Conservation (phyloP, 2,888 invertebrate genomes). For the Alitta virens region DNA sequence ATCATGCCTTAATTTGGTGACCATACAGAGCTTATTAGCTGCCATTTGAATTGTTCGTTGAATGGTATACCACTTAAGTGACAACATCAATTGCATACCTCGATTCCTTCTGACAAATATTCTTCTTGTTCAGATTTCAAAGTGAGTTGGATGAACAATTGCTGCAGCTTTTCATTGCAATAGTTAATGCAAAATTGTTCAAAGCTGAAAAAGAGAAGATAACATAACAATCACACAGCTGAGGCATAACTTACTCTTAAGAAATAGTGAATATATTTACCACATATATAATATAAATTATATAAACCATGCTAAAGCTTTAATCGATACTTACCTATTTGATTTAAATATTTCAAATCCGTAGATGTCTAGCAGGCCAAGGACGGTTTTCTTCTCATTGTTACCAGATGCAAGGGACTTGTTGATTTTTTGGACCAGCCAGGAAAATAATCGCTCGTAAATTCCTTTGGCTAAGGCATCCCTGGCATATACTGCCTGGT, state of each 20-base stretch:
- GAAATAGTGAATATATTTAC: too few relatives aligned
- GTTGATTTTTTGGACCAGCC: slow-evolving; percentile 82
- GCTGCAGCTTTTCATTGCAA: slow-evolving; percentile 93
- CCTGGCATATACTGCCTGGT: slow-evolving; percentile 77
- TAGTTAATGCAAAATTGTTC: slow-evolving; percentile 90
- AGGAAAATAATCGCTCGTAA: slow-evolving; percentile 86
- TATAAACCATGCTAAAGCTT: not conserved
- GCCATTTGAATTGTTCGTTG: too few relatives aligned
- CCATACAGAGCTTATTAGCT: too few relatives aligned
- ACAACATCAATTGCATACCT: slow-evolving; percentile 55
- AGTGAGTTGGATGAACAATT: slow-evolving; percentile 85
- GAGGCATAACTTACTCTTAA: too few relatives aligned
- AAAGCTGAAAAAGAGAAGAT: slow-evolving; percentile 38
- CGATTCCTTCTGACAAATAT: slow-evolving; percentile 84
- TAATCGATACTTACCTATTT: slow-evolving; percentile 66
- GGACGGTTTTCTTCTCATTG: slow-evolving; percentile 61
- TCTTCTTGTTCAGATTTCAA: slow-evolving; percentile 90
- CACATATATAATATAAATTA: not conserved
- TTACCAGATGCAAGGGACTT: slow-evolving; percentile 35
- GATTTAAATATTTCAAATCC: slow-evolving; percentile 90
- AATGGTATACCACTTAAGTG: too few relatives aligned
- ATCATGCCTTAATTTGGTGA: not conserved
- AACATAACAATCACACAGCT: not conserved
- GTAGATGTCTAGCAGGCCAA: slow-evolving; percentile 90
- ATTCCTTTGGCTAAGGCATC: slow-evolving; percentile 89